These are phyloP conservation scores for Artibeus lituratus DNA, from an alignment of 2,797 vertebrate species.

Conservation along the genomic window DNA sequence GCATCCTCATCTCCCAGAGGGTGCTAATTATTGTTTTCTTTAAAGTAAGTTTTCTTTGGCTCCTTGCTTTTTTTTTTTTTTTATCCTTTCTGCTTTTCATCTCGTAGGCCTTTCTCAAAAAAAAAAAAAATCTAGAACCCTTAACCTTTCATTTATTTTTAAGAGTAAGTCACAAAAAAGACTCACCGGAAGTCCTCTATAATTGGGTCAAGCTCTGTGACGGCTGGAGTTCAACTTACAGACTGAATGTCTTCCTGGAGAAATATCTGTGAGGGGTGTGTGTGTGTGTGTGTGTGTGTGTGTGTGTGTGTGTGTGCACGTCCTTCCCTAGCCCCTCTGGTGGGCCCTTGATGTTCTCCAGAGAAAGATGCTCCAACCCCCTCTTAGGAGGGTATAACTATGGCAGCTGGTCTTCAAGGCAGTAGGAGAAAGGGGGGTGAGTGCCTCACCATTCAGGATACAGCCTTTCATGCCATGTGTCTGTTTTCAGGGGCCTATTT, in stretches of 20 bases:
- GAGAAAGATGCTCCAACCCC: neutral
- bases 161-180: neutral
- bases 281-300: neutral
- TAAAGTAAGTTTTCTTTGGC: neutral
- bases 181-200: neutral
- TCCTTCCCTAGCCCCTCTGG: neutral
- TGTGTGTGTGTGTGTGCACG: neutral
- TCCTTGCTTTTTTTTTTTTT: neutral
- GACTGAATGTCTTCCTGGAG: neutral
- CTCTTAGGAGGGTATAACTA: neutral
- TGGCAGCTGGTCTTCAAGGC: neutral
- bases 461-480: neutral
- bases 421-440: accelerated
- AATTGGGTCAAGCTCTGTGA: neutral
- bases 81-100: neutral
- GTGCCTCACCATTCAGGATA: neutral
- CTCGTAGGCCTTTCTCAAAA: neutral
- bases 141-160: neutral
- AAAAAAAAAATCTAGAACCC: neutral
- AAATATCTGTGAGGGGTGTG: neutral
- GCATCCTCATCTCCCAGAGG: neutral
- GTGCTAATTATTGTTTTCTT: slow-evolving; percentile 29
- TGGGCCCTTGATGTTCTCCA: neutral
- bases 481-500: neutral
- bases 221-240: neutral